A percentile compares a stretch with the other conserved stretches of the same genome.
Conservation (phyloP, 2,113 vertebrate species). For the Cryptomyrus ogoouensis region DNA sequence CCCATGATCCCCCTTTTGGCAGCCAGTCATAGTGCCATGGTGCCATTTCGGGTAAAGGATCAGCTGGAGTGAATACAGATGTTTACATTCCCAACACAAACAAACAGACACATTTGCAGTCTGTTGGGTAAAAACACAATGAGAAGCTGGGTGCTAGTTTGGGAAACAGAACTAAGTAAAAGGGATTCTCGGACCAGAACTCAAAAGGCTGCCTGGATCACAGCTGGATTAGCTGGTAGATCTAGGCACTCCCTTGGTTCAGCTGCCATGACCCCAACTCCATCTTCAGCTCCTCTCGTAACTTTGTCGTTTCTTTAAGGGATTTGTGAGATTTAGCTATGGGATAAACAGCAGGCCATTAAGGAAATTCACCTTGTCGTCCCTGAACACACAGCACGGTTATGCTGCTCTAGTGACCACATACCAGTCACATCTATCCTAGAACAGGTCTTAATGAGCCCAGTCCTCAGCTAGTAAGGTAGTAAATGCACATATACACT, state of each 20-base stretch:
- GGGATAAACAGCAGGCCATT: background rate
- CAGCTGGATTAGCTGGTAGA: background rate
- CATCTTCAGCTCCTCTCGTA: background rate
- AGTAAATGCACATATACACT: background rate
- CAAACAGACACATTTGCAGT: background rate
- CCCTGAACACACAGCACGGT: background rate
- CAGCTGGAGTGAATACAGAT: background rate
- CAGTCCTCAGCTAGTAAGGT: background rate
- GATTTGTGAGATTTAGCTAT: background rate
- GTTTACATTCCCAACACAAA: background rate
- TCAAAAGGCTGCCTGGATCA: background rate
- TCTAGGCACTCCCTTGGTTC: background rate
- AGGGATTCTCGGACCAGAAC: background rate
- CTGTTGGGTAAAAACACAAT: background rate
- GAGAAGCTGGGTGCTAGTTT: background rate
- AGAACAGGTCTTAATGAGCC: background rate
- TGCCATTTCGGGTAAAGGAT: background rate
- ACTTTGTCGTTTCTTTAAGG: background rate
- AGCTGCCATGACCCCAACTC: background rate
- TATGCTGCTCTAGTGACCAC: background rate
- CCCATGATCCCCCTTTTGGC: background rate
- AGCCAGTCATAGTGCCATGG: background rate
- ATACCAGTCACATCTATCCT: background rate
- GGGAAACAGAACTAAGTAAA: background rate
- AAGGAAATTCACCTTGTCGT: background rate